Evolutionary conservation across 2,888 invertebrate genomes (phyloP), one percentile per base, ranked within the genome.

Genomic region (Tinea trinotella): DNA sequence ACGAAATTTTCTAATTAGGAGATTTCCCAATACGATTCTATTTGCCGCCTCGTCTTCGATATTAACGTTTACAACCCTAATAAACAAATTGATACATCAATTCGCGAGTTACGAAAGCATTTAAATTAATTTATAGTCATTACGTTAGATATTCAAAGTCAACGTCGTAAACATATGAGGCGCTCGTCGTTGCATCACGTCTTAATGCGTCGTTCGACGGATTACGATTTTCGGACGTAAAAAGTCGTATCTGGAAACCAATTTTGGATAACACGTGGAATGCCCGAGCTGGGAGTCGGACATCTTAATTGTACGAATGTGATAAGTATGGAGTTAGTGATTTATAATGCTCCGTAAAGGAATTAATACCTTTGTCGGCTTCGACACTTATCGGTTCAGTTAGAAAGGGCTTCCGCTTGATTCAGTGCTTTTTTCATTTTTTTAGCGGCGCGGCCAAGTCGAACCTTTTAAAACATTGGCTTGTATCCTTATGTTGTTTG

Each of bases 331-430:
- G 62, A 63, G 67, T 60, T 62, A 66, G 71, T 79, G 83, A 85
- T 85, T 85, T 84, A 84, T 84, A 82, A 74, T 69, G 67, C 71
- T 64, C 60, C 66, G 71, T 68, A 68, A 76, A 71, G 68, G 74
- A 74, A 74, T 76, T 77, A 74, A 71, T 64, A 62, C 72, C 82
- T 82, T 84, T 84, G 84, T 82, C 84, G 84, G 83, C 77, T 54
- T 60, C 61, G 59, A 64, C 66, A 65, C 70, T 77, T 80, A 80
- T 79, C 79, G 69, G 60, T 54, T 68, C 34, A 62, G 65, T 68
- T 68, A 66, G 68, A 63, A 62, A 61, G 65, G 69, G 77, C 80
- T 82, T 81, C 81, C 80, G 80, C 73, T 71, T 62, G 64, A 59
- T 62, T 63, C 60, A 59, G 56, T 61, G 62, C 56, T 64, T 65